Evolutionary conservation across 1,140 invertebrate species (phyloP).

Genomic region (Hesperophylax magnus): DNA sequence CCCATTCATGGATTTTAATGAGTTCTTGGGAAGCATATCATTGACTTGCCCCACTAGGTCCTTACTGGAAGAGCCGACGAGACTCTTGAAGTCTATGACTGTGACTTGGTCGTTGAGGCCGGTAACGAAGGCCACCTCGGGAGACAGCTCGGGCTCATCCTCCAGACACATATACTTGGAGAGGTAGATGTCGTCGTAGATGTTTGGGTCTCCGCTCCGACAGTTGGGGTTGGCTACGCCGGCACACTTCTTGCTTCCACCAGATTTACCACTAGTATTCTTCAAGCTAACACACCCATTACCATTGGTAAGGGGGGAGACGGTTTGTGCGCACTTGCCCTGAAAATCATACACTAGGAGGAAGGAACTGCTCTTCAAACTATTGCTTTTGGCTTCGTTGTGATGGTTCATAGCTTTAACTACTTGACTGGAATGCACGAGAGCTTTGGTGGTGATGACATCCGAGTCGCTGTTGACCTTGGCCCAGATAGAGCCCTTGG

Average conservation of each 20-base stretch:
- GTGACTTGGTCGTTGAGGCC: conserved; percentile 66
- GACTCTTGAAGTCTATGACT: conserved; percentile 64
- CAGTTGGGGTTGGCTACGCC: conserved; percentile 59
- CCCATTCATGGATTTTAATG: conserved; percentile 10
- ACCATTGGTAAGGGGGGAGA: conserved; percentile 62
- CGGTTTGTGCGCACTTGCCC: conserved; percentile 62
- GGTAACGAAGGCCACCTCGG: conserved; percentile 60
- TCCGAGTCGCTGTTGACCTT: conserved; percentile 58
- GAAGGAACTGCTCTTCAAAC: conserved; percentile 66
- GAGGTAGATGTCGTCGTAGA: conserved; percentile 69
- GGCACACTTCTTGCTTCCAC: conserved; percentile 68
- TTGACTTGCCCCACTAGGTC: conserved; percentile 65
- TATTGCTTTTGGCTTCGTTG: conserved; percentile 68
- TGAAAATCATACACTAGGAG: conserved; percentile 68
- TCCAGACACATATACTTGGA: conserved; percentile 64
- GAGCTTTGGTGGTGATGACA: conserved; percentile 62
- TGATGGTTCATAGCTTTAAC: conserved; percentile 69
- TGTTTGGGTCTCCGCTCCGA: conserved; percentile 63
- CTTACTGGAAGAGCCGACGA: conserved; percentile 67
- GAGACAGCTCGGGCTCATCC: conserved; percentile 68
- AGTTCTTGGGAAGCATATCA: conserved; percentile 60
- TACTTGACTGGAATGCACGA: conserved; percentile 66
- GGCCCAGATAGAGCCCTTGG: conserved; percentile 61
- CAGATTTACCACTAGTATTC: conserved; percentile 66
- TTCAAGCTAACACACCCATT: conserved; percentile 61